Evolutionary conservation across 2,113 vertebrate genomes (phyloP), one percentile per base, ranked within the genome.

Genomic region (Lagenorhynchus albirostris): DNA sequence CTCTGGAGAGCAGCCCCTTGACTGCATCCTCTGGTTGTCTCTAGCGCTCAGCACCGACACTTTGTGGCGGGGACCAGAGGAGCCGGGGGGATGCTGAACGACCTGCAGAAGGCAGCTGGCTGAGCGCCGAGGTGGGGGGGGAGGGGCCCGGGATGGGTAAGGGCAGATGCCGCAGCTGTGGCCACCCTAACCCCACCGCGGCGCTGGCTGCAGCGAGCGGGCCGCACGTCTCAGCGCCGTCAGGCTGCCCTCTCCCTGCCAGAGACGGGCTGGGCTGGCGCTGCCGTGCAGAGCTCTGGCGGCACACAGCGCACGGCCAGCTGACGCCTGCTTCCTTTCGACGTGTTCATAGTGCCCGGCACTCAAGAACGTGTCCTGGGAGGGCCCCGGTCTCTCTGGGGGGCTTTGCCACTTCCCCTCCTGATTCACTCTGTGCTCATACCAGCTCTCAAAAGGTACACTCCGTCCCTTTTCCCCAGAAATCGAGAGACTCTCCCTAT

Each of bases 171-270:
- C 33, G 33, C 1, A 7, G 4, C 60, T 50, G 26, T 0, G 5
- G 62, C 41, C 29, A 13, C 55, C 36, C 41, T 2, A 0, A 31
- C 53, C 55, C 47, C 17, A 5, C 5, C 1, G 13, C 26, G 63
- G 21, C 0, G 0, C 60, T 23, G 3, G 36, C 21, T 47, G 3
- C n/a, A 25, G 2, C 7, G 12, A 81, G 50, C 18, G 41, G 33
- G 31, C 88, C n/a, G 0, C 2, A 1, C 8, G 3, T 26, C 26
- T 33, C 36, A 2, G 5, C 0, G 33, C 50, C 29, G 0, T 29
- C 29, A 6, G 85, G 36, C 26, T 36, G n/a, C 41, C 65, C 23
- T 79, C 36, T 38, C 44, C 31, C 47, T 74, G 3, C 71, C 38
- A 53, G 58, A 76, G 25, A 47, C 20, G 15, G 53, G 23, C n/a